Conservation (phyloP, 2,113 vertebrate species). For the Chamaetylas fuelleborni region DNA sequence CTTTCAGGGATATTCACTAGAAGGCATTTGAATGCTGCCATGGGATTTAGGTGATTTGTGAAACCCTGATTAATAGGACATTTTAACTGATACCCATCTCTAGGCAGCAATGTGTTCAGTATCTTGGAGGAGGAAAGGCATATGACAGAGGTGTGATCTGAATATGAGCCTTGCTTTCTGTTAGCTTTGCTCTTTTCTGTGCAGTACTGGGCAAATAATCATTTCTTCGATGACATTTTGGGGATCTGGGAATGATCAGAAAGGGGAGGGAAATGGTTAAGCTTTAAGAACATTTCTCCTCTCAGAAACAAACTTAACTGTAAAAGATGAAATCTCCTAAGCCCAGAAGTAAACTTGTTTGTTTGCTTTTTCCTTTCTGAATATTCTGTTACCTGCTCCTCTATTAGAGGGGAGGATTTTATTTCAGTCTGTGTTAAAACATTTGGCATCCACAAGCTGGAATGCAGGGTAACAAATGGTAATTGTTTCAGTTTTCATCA, state of each 20-base stretch:
- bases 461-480: background rate
- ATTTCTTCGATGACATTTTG: background rate
- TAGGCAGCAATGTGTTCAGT: background rate
- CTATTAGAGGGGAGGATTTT: background rate
- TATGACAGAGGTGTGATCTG: background rate
- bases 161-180: background rate
- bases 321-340: background rate
- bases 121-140: background rate
- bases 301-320: background rate
- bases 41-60: background rate
- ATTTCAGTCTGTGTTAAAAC: background rate
- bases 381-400: background rate
- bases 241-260: background rate
- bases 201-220: background rate
- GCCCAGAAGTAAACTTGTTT: background rate
- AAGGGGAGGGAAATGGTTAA: slow-evolving; percentile 1
- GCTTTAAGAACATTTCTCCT: background rate
- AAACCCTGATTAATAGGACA: background rate
- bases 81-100: slow-evolving; percentile 16
- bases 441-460: background rate
- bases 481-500: background rate
- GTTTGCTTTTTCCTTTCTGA: background rate
- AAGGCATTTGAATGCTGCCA: background rate
- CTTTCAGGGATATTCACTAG: background rate
- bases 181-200: slow-evolving; percentile 2